A percentile compares a stretch with the other conserved stretches of the same genome.
These are phyloP conservation scores for Apis dorsata DNA, from an alignment of 1,140 invertebrate genomes.

Conservation along the genomic window DNA sequence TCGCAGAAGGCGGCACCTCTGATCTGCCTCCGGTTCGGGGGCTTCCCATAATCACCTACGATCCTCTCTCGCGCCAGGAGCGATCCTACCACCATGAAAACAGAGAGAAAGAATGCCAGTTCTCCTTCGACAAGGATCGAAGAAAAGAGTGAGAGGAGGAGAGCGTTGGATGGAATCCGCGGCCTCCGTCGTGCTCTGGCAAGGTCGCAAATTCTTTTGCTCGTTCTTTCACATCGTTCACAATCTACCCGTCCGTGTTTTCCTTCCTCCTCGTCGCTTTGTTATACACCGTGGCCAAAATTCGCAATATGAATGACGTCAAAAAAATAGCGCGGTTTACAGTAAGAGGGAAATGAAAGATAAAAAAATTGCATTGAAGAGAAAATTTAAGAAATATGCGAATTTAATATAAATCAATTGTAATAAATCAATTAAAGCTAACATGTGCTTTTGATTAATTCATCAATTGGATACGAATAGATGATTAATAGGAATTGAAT, in stretches of 20 bases:
- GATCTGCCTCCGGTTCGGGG: constrained; percentile 61
- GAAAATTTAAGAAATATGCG: no score
- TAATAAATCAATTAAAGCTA: no score
- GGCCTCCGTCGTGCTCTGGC: constrained; percentile 56
- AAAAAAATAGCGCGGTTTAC: no score
- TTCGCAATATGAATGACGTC: no score
- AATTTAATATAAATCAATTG: no score
- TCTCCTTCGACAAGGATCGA: constrained; percentile 24
- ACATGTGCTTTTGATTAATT: no score
- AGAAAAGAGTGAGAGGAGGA: constrained; percentile 2
- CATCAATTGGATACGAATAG: no score
- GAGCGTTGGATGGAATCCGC: constrained; percentile 48
- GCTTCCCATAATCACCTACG: constrained; percentile 65
- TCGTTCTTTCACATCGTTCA: constrained; percentile 25
- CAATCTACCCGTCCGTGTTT: constrained; percentile 8
- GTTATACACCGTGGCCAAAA: no score
- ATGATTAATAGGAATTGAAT: no score
- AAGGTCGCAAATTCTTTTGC: constrained; percentile 64
- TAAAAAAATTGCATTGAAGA: no score
- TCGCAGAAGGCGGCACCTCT: constrained; percentile 66
- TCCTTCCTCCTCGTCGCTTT: constrained; percentile 28
- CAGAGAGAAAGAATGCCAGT: constrained; percentile 19
- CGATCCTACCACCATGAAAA: constrained; percentile 55
- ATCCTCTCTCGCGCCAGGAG: constrained; percentile 52
- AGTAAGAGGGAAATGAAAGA: no score